Base-by-base conservation (phyloP, 2,888 invertebrate species). In the Deilephila porcellus region DNA sequence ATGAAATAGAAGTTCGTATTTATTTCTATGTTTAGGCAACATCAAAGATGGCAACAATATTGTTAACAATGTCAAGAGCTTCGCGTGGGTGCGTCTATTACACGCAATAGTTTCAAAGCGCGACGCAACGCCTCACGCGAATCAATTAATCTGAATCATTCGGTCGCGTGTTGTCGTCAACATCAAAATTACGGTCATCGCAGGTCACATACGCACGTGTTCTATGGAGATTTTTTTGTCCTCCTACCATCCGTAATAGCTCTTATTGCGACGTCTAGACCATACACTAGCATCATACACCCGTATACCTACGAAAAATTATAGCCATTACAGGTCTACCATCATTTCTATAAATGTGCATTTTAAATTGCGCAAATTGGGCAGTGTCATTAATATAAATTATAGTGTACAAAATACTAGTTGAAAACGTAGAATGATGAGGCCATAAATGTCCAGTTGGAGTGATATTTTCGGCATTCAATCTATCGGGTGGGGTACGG, bases 131-230 rank as follows among this genome's bases (percentile, higher is more conserved):
- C 74, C 81, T 84, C 86, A 85, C 84, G 88, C 85, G 85, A 84
- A 86, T 85, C 86, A 90, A 91, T 91, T 90, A 89, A 85, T 88
- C 85, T 78, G 83, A 86, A 88, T 89, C 82, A 85, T 84, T 82
- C 79, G 77, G 82, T 89, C 85, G 88, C 87, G 86, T 88, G 88
- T 82, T 79, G 76, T 83, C 79, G 79, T 80, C 79, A 80, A 82
- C 83, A 84, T 84, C 81, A 84, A 82, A 84, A 82, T 79, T 76
- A 77, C 79, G 75, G 77, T 81, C 79, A 76, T 75, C 76, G 76
- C 72, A 81, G 78, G 77, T 81, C 80, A 76, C 73, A 76, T 74
- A 75, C 78, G 77, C 84, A 85, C 83, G 81, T 85, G 86, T 78
- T 60, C 17, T 45, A 20, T 45, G n/a, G 29, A 60, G 19, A 60